phyloP scores from a whole-genome alignment of 2,113 vertebrate genomes.

The Trogon surrucura region DNA sequence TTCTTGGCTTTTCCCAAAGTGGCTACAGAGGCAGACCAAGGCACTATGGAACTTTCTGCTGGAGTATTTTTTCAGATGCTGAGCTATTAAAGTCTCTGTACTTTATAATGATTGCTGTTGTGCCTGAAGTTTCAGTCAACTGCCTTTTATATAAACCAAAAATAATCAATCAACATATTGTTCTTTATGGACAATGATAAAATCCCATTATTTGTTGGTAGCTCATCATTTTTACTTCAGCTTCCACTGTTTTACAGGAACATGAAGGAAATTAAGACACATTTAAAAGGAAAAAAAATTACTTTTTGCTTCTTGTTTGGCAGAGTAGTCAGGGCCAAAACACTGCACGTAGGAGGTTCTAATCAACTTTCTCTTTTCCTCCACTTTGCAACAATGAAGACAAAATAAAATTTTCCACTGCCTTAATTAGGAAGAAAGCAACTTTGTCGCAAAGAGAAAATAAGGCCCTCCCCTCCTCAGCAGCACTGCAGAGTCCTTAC shows the following conservation, averaged over 20 bases:
- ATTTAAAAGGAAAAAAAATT: constrained; percentile 4
- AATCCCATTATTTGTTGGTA: background rate
- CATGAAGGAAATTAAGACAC: background rate
- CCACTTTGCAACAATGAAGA: background rate
- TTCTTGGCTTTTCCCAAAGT: constrained; percentile 28
- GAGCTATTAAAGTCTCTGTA: constrained; percentile 14
- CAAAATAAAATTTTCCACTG: constrained; percentile 39
- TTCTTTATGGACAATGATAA: background rate
- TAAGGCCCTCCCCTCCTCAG: background rate
- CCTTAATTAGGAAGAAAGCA: constrained; percentile 19
- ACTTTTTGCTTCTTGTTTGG: background rate
- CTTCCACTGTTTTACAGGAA: background rate
- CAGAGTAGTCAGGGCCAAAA: background rate
- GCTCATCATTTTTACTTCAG: background rate
- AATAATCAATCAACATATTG: constrained; percentile 11
- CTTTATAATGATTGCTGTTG: constrained; percentile 31
- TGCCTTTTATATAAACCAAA: constrained; percentile 25
- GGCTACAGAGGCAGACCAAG: background rate
- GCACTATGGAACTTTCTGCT: background rate
- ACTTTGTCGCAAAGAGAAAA: background rate
- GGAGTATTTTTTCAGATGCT: constrained; percentile 46
- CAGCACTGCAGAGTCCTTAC: background rate
- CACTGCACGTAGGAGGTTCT: background rate
- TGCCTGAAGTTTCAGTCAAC: background rate
- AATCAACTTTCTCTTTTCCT: constrained; percentile 20